Percentiles rank a stretch among this genome's conserved stretches.
These are phyloP conservation scores for Lepidonotus clava DNA, from an alignment of 2,888 invertebrate genomes.

Conservation along the genomic window DNA sequence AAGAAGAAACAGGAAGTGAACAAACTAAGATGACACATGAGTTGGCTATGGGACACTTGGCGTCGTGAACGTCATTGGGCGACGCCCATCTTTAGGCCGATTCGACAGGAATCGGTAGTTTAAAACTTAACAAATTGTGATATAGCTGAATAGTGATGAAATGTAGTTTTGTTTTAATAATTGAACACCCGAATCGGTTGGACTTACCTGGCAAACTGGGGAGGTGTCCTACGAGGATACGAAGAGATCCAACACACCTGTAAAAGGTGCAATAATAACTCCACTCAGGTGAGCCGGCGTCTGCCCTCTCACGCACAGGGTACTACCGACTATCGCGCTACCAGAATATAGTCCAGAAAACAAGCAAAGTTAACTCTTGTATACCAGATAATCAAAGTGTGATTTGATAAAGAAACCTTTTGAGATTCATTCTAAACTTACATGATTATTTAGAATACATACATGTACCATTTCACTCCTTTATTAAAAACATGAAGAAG, in stretches of 20 bases:
- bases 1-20: constrained; percentile 17
- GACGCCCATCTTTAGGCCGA: constrained; percentile 15
- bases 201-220: constrained; percentile 17
- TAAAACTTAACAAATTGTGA: not conserved
- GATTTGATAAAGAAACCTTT: too few species aligned
- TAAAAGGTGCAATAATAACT: constrained; percentile 21
- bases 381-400: too few species aligned
- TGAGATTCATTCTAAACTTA: too few species aligned
- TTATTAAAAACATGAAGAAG: too few species aligned
- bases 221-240: not conserved
- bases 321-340: too few species aligned
- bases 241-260: constrained; percentile 30
- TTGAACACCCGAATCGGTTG: not conserved
- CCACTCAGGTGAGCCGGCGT: constrained; percentile 36
- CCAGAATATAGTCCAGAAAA: constrained; percentile 24
- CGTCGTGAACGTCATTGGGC: not conserved
- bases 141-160: too few species aligned
- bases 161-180: not conserved
- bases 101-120: not conserved
- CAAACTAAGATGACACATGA: not conserved
- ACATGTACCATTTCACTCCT: too few species aligned
- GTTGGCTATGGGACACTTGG: not conserved
- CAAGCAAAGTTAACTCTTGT: too few species aligned
- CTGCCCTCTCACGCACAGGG: not conserved
- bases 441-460: too few species aligned